Conservation (phyloP, 1,140 invertebrate genomes). For the Aphis craccivora region DNA sequence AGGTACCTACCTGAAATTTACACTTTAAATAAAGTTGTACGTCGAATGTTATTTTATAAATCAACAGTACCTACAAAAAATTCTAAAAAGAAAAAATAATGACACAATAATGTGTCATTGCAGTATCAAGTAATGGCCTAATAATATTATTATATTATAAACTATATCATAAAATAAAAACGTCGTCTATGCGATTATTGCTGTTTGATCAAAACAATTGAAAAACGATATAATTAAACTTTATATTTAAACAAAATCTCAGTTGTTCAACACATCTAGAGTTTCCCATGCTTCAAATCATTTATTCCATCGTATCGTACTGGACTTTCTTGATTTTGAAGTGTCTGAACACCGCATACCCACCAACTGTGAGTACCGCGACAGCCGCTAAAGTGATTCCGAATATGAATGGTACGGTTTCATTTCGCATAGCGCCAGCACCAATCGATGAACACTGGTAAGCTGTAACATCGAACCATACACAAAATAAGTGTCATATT, state of each 20-base stretch:
- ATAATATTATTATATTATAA: background rate
- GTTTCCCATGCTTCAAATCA: background rate
- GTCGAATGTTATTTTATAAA: background rate
- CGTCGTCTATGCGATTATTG: background rate
- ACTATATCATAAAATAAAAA: background rate
- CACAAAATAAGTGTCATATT: background rate
- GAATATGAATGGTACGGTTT: conserved; percentile 85
- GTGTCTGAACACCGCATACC: conserved; percentile 86
- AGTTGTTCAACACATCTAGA: background rate
- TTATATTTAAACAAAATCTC: background rate
- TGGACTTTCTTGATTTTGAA: conserved; percentile 89
- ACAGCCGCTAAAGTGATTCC: conserved; percentile 84
- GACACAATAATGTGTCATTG: background rate
- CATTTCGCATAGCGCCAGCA: conserved; percentile 69
- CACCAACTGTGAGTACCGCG: conserved; percentile 79
- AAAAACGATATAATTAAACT: background rate
- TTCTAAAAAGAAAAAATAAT: background rate
- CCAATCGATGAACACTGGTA: conserved; percentile 62
- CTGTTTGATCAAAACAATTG: background rate
- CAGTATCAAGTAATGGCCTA: background rate
- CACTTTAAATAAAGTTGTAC: background rate
- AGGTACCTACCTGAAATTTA: background rate
- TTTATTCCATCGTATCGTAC: conserved; percentile 91
- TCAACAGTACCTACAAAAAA: background rate
- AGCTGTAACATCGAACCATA: conserved; percentile 59